These are phyloP conservation scores for human DNA, from an alignment of 2,113 vertebrate species.

Conservation along the genomic window GRCh38 chr4:126072001-126072500, in stretches of 20 bases:
- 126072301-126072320: background rate
- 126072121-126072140: slow-evolving; percentile 86
- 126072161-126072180: slow-evolving; percentile 81
- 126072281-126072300: slow-evolving; percentile 71
- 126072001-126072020: slow-evolving; percentile 86
- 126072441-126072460: background rate
- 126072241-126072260: background rate
- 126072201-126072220: slow-evolving; percentile 81
- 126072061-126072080: slow-evolving; percentile 80
- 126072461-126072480: background rate
- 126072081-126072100: slow-evolving; percentile 84
- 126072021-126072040: slow-evolving; percentile 84
- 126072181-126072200: slow-evolving; percentile 83
- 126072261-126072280: slow-evolving; percentile 72
- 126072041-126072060: slow-evolving; percentile 69
- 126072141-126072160: slow-evolving; percentile 89
- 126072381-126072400: background rate
- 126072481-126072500: background rate
- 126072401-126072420: background rate
- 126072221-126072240: slow-evolving; percentile 75
- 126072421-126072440: background rate
- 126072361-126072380: background rate
- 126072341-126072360: slow-evolving; percentile 40
- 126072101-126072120: slow-evolving; percentile 80
- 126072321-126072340: slow-evolving; percentile 48